Base-by-base conservation (phyloP, 2,113 vertebrate genomes). In the Channa maculata region DNA sequence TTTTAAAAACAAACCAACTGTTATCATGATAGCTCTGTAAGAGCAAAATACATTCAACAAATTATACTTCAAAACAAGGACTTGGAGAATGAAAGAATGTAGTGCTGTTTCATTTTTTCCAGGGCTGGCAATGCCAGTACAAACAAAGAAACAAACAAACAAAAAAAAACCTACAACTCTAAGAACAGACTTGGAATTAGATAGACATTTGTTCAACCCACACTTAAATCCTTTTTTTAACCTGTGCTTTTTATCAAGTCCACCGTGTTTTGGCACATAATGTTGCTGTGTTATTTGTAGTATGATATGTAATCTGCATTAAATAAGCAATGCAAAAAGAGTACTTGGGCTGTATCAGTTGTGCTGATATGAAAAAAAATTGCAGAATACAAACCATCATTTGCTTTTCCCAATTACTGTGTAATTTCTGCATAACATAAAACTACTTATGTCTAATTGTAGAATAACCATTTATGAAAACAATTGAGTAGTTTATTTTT, bases 41-140 rank as follows among this genome's bases (percentile, higher is more conserved):
- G 45, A 75, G 53, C 14, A 64, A 75, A 75, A 80, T 39, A 70
- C 52, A 79, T 71, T 44, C 65, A 87, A 82, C 15, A 53, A 79
- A 71, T 67, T 41, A 58, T 15, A 5, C 9, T 44, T 43, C 46
- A 71, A 89, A 87, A 76, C 41, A 65, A 83, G 84, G 36, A 61
- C 61, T 65, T 78, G 5, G 13, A 85, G 43, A 75, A 70, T 43
- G 44, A 52, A 86, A 92, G 92, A 94, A 94, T 93, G 92, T 93
- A 92, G 81, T 80, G 85, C 80, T 74, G 77, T 71, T 84, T 85
- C 39, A 14, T 74, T 55, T 79, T 66, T 75, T 48, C 24, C 24
- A 69, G 49, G 39, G 38, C 13, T 77, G 60, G 14, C 9, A 77
- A 82, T 50, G 84, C 43, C 52, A 71, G 69, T 60, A 78, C 12